A percentile compares a stretch with the other conserved stretches of the same genome.
Conservation (phyloP, 2,888 invertebrate genomes). For the Himalopsyche kuldschensis region DNA sequence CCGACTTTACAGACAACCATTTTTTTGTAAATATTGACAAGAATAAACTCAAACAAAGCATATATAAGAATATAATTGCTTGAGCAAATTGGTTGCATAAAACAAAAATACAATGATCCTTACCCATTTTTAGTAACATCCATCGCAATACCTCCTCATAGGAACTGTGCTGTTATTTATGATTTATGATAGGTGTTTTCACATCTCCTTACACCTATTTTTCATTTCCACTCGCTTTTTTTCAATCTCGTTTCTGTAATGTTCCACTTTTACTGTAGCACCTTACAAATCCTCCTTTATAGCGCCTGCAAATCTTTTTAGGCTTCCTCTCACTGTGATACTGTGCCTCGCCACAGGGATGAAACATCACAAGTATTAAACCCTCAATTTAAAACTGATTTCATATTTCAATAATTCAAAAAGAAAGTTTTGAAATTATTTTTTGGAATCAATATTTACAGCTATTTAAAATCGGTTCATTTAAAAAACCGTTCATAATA, state of each 20-base stretch:
- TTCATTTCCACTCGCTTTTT: slow-evolving; percentile 34
- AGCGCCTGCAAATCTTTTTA: slow-evolving; percentile 27
- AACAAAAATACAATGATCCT: neutral
- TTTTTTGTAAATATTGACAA: too few species aligned
- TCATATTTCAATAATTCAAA: too few species aligned
- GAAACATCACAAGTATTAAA: neutral
- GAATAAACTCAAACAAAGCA: too few species aligned
- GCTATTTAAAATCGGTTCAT: too few species aligned
- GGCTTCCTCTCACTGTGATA: slow-evolving; percentile 15
- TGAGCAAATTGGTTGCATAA: too few species aligned
- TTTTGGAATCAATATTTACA: too few species aligned
- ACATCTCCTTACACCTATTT: slow-evolving; percentile 39
- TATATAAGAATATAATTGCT: too few species aligned
- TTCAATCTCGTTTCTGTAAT: slow-evolving; percentile 28
- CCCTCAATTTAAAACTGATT: neutral
- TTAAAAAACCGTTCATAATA: too few species aligned
- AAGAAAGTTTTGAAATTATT: too few species aligned
- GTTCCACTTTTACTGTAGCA: slow-evolving; percentile 16
- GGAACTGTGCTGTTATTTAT: slow-evolving; percentile 9
- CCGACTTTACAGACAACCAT: too few species aligned
- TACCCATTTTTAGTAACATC: neutral
- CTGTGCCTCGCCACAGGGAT: neutral
- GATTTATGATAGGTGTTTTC: slow-evolving; percentile 39
- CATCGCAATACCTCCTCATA: neutral
- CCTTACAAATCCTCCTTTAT: slow-evolving; percentile 33